A percentile compares a stretch with the other conserved stretches of the same genome.
Conservation (phyloP, 2,888 invertebrate species). For the Spodoptera picta region DNA sequence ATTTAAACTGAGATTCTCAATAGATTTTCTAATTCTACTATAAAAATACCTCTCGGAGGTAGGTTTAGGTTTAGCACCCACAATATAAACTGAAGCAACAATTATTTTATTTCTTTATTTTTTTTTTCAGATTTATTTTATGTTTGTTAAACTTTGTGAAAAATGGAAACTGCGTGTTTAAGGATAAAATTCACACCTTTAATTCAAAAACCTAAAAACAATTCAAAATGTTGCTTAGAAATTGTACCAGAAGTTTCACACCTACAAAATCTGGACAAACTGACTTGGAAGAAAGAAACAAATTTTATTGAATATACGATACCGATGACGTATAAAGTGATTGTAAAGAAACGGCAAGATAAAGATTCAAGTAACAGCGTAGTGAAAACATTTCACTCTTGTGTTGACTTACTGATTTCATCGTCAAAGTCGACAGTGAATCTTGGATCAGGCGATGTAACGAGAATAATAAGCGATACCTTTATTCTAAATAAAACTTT, state of each 20-base stretch:
- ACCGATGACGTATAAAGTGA: conserved; percentile 79
- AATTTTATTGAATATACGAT: conserved; percentile 73
- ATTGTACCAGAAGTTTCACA: conserved; percentile 76
- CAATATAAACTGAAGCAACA: background rate
- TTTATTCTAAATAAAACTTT: conserved; percentile 59
- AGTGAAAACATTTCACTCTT: conserved; percentile 79
- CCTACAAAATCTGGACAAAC: conserved; percentile 74
- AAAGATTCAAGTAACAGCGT: conserved; percentile 29
- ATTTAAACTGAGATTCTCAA: too few relatives aligned
- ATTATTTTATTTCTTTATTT: conserved; percentile 21
- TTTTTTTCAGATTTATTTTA: conserved; percentile 38
- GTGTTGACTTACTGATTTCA: conserved; percentile 72
- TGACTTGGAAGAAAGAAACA: conserved; percentile 70
- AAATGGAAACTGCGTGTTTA: conserved; percentile 74
- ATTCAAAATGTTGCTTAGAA: conserved; percentile 74
- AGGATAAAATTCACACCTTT: conserved; percentile 76
- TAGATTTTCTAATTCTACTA: too few relatives aligned
- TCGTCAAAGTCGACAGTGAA: conserved; percentile 59
- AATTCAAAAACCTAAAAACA: conserved; percentile 62
- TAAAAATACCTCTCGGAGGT: too few relatives aligned
- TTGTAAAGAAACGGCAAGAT: conserved; percentile 66
- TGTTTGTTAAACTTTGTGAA: conserved; percentile 26
- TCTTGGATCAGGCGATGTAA: conserved; percentile 64
- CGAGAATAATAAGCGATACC: conserved; percentile 73
- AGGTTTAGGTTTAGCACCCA: too few relatives aligned